Conservation (phyloP, 2,797 vertebrate genomes). For the Gymnothorax javanicus region DNA sequence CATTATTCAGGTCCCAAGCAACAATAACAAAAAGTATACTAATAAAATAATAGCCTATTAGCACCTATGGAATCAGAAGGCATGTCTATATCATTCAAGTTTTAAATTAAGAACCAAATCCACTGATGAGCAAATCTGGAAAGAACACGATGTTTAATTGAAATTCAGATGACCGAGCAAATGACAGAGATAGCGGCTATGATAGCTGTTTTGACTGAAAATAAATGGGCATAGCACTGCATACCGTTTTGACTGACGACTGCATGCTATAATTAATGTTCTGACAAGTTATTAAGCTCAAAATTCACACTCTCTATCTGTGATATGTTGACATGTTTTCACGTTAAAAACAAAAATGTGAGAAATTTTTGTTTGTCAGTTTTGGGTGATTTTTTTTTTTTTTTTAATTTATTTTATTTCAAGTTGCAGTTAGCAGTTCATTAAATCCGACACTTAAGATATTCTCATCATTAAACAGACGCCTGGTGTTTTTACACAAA, state of each 20-base stretch:
- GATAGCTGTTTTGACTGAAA: background rate
- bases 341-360: background rate
- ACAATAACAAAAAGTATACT: background rate
- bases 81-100: background rate
- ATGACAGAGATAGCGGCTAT: background rate
- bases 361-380: background rate
- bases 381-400: background rate
- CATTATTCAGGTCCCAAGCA: background rate
- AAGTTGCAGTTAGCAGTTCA: background rate
- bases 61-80: background rate
- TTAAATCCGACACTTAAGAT: background rate
- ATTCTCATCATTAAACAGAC: background rate
- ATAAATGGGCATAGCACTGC: background rate
- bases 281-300: background rate
- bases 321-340: background rate
- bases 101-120: background rate
- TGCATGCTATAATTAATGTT: background rate
- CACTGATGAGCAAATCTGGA: background rate
- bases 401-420: too few relatives aligned
- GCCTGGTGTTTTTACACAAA: background rate
- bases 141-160: background rate
- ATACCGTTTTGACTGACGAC: too few relatives aligned
- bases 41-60: too few relatives aligned
- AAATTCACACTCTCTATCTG: background rate
- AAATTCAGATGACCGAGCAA: background rate